Conservation (phyloP, 2,797 vertebrate species). For the Graptemys geographica region DNA sequence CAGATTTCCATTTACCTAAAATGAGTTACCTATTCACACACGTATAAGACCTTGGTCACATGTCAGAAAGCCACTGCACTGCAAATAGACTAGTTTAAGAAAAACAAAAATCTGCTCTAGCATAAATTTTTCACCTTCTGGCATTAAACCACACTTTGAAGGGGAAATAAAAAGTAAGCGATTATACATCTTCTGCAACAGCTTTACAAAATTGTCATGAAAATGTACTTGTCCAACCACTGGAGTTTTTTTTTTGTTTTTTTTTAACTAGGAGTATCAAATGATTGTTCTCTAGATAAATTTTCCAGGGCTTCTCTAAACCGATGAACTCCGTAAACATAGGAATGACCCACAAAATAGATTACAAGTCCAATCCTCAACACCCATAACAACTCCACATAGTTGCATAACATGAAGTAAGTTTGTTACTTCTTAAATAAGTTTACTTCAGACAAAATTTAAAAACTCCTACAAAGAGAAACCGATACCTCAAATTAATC, state of each 20-base stretch:
- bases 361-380: neutral
- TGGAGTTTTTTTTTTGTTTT: neutral
- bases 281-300: neutral
- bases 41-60: too few relatives aligned
- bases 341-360: neutral
- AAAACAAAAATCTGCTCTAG: neutral
- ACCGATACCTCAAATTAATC: neutral
- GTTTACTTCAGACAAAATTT: neutral
- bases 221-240: neutral
- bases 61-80: neutral
- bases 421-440: rapidly evolving
- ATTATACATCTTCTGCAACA: too few relatives aligned
- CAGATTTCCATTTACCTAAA: neutral
- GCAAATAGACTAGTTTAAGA: neutral
- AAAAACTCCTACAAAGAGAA: rapidly evolving
- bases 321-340: neutral
- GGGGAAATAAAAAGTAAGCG: neutral
- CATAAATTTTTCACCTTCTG: neutral
- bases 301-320: neutral
- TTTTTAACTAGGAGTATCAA: neutral
- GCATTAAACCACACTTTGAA: neutral
- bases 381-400: neutral
- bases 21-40: neutral
- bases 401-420: rapidly evolving
- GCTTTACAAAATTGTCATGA: neutral